A percentile compares a stretch with the other conserved stretches of the same genome.
These are phyloP conservation scores for Phrynocephalus versicolor DNA, from an alignment of 2,113 vertebrate genomes.

Conservation along the genomic window DNA sequence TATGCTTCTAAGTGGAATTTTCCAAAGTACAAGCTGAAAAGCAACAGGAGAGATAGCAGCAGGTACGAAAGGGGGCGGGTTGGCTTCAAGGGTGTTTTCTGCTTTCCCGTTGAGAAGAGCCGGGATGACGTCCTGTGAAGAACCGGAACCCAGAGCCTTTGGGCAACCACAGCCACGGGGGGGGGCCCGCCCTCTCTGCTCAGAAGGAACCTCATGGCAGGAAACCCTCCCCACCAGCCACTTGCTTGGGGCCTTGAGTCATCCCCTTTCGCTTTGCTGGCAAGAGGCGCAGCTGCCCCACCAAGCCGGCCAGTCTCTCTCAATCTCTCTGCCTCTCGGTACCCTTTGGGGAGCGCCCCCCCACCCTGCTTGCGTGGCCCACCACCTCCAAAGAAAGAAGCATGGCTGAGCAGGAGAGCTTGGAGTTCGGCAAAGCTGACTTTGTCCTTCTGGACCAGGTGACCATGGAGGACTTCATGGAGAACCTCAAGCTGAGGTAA, in stretches of 20 bases:
- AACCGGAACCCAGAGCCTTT: not conserved
- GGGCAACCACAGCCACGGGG: not conserved
- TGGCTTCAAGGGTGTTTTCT: too few species aligned
- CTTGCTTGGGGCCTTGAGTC: not conserved
- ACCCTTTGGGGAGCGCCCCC: too few species aligned
- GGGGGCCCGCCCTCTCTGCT: not conserved
- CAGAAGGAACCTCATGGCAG: slow-evolving; percentile 17
- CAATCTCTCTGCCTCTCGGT: too few species aligned
- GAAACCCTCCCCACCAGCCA: slow-evolving; percentile 4
- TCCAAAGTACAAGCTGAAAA: too few species aligned
- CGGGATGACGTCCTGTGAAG: not conserved
- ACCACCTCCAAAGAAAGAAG: too few species aligned
- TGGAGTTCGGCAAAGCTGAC: slow-evolving; percentile 89
- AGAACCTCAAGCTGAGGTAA: slow-evolving; percentile 89
- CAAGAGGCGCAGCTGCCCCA: not conserved
- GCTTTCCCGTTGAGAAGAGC: not conserved
- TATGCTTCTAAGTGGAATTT: too few species aligned
- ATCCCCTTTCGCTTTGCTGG: too few species aligned
- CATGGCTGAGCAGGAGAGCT: slow-evolving; percentile 89
- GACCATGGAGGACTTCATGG: slow-evolving; percentile 92
- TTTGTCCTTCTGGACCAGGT: slow-evolving; percentile 92
- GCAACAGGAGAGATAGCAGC: too few species aligned
- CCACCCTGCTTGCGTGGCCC: not conserved
- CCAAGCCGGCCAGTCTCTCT: too few species aligned
- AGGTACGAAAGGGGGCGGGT: too few species aligned